Percentiles rank a stretch among this genome's conserved stretches.
Conservation (phyloP, 2,888 invertebrate genomes). For the Eupithecia centaureata region DNA sequence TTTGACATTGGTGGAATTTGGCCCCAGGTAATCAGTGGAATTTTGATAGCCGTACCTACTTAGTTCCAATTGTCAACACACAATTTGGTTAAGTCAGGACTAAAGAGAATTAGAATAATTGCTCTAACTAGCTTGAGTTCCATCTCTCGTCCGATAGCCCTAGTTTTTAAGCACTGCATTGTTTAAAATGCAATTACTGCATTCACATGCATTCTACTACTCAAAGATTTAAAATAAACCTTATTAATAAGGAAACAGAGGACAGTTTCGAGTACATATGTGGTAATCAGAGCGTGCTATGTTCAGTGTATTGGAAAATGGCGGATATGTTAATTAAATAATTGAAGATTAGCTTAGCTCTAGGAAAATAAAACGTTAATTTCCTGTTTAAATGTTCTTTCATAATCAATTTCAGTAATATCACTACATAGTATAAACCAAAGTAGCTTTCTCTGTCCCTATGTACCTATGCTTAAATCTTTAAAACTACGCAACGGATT, state of each 20-base stretch:
- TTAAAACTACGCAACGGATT: no score
- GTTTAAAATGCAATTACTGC: conserved; percentile 46
- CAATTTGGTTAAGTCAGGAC: background rate
- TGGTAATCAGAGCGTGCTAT: conserved; percentile 59
- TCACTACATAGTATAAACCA: no score
- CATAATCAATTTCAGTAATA: background rate
- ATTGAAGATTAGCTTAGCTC: conserved; percentile 23
- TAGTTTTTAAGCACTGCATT: conserved; percentile 5
- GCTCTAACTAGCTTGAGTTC: background rate
- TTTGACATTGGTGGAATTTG: no score
- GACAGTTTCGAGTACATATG: conserved; percentile 37
- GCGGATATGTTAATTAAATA: conserved; percentile 48
- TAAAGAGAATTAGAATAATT: background rate
- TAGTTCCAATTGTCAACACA: background rate
- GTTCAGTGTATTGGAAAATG: conserved; percentile 59
- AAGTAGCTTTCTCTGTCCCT: no score
- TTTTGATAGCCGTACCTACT: background rate
- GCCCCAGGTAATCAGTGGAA: background rate
- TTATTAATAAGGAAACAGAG: conserved; percentile 37
- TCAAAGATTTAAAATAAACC: conserved; percentile 28
- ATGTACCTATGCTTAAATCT: no score
- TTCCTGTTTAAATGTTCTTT: background rate
- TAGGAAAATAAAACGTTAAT: conserved; percentile 1
- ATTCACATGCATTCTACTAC: conserved; percentile 44
- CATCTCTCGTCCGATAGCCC: background rate